A percentile compares a stretch with the other conserved stretches of the same genome.
These are phyloP conservation scores for Athalia rosae DNA, from an alignment of 2,888 invertebrate species.

Conservation along the genomic window DNA sequence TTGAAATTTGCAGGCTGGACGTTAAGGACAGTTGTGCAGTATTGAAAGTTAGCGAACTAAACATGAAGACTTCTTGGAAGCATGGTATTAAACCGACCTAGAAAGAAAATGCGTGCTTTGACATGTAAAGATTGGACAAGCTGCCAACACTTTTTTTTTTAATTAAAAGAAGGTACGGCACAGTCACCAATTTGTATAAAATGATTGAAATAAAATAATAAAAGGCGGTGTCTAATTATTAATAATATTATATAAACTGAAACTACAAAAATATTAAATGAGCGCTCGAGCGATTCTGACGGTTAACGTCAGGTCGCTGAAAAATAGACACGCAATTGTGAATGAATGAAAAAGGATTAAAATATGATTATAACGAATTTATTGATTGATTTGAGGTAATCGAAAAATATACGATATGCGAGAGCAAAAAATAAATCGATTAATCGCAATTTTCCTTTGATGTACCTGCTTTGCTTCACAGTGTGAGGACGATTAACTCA, in stretches of 20 bases:
- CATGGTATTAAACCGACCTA: conserved; percentile 33
- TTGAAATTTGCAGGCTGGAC: conserved; percentile 19
- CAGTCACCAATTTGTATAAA: conserved; percentile 42
- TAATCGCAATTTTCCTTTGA: conserved; percentile 48
- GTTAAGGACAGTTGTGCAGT: conserved; percentile 43
- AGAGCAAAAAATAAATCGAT: conserved; percentile 57
- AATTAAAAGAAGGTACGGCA: conserved; percentile 25
- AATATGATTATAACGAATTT: conserved; percentile 67
- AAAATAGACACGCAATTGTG: conserved; percentile 53
- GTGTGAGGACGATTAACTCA: not conserved
- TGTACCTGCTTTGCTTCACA: conserved; percentile 15
- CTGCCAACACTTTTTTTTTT: conserved; percentile 13
- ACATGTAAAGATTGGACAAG: conserved; percentile 36
- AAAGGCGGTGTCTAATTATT: conserved; percentile 43
- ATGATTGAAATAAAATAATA: conserved; percentile 32
- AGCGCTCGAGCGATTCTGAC: conserved; percentile 35
- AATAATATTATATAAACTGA: conserved; percentile 42
- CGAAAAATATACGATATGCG: conserved; percentile 71
- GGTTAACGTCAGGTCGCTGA: conserved; percentile 9
- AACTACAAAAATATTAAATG: conserved; percentile 40
- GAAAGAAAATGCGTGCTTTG: conserved; percentile 40
- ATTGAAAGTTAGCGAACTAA: conserved; percentile 21
- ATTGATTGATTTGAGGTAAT: conserved; percentile 65
- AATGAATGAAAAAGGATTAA: conserved; percentile 61
- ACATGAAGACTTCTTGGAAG: not conserved